These are phyloP conservation scores for Hydrozoanthus tunicans DNA, from an alignment of 64 coral and sea anemone genomes.

Conservation along the genomic window DNA sequence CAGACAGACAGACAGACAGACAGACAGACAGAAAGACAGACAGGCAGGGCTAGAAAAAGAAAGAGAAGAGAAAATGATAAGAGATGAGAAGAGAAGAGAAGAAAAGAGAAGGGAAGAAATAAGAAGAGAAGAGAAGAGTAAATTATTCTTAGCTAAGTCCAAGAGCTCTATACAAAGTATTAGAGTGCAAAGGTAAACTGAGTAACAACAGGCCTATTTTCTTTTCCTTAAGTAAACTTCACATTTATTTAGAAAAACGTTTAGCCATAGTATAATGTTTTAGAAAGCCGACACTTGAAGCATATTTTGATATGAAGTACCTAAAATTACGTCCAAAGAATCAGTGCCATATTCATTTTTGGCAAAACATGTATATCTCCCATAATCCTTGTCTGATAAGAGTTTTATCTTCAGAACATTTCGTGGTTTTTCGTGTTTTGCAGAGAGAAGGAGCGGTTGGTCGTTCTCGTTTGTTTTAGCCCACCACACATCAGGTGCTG, in stretches of 20 bases:
- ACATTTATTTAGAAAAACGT: neutral
- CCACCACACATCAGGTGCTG: conserved; percentile 14
- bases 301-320: neutral
- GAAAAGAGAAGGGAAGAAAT: neutral
- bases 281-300: neutral
- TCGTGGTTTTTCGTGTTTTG: neutral
- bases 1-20: neutral
- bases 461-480: neutral
- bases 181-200: too few species aligned
- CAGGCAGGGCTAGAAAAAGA: neutral
- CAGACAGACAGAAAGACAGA: neutral
- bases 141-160: neutral
- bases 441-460: neutral
- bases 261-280: too few species aligned
- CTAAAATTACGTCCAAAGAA: conserved; percentile 18
- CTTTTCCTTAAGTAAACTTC: neutral
- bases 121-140: neutral
- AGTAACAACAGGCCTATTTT: neutral
- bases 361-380: conserved; percentile 24
- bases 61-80: too few species aligned
- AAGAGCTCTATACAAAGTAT: too few species aligned
- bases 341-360: conserved; percentile 12
- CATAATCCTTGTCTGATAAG: conserved; percentile 14
- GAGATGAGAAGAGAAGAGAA: neutral
- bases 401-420: neutral